These are phyloP conservation scores for Oostethus manadensis DNA, from an alignment of 2,113 vertebrate species.

Conservation along the genomic window DNA sequence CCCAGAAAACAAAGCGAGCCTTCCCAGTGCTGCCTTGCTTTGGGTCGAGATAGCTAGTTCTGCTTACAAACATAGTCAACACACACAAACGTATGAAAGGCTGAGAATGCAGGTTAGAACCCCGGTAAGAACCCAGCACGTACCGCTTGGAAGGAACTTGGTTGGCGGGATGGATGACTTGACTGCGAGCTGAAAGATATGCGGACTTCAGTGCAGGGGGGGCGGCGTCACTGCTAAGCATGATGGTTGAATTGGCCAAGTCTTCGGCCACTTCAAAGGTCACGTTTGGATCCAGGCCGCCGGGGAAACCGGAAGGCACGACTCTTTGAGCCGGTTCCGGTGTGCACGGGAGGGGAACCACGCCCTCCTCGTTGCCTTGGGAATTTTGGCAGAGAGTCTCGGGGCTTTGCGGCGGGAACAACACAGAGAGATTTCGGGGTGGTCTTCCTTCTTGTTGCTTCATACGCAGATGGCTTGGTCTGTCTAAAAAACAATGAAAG, in stretches of 20 bases:
- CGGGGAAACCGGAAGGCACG: not conserved
- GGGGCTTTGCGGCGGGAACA: constrained; percentile 2
- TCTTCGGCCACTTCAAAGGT: constrained; percentile 3
- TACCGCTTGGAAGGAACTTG: constrained; percentile 57
- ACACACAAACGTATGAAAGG: no score
- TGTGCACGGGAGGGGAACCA: constrained; percentile 2
- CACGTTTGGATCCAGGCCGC: not conserved
- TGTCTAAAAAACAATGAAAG: not conserved
- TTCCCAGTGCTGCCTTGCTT: not conserved
- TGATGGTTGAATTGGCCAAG: not conserved
- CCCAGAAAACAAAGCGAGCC: not conserved
- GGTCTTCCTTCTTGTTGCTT: not conserved
- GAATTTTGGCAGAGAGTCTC: not conserved
- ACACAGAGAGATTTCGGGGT: not conserved
- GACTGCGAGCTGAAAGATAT: constrained; percentile 4
- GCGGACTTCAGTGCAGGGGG: constrained; percentile 18
- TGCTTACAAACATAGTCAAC: no score
- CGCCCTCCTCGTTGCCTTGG: not conserved
- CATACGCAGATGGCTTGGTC: not conserved
- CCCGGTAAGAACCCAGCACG: not conserved
- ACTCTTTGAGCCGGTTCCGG: constrained; percentile 1
- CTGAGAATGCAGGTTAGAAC: no score
- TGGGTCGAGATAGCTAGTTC: no score
- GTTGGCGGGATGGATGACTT: constrained; percentile 21
- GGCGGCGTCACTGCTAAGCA: not conserved